Evolutionary conservation across 2,797 vertebrate species (phyloP).

Genomic region (Natrix natrix): DNA sequence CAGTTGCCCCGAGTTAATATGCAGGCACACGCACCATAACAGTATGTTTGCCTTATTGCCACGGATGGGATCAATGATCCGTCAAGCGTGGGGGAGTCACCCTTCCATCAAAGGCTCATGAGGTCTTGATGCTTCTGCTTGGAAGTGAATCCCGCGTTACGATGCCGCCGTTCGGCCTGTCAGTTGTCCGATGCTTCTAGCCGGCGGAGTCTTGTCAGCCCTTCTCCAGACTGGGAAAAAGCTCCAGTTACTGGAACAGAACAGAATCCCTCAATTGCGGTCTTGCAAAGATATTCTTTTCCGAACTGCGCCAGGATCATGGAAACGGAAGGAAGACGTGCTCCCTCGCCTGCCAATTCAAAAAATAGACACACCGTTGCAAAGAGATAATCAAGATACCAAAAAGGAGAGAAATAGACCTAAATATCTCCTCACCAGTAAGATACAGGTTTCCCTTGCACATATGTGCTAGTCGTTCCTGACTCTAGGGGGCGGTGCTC

Average conservation of each 20-base stretch:
- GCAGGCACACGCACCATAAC: not conserved
- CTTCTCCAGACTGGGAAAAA: not conserved
- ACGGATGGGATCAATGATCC: conserved; percentile 18
- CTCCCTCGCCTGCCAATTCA: not conserved
- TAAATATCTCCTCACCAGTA: not conserved
- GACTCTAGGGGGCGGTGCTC: too few species aligned
- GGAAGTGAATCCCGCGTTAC: not conserved
- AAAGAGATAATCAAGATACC: not conserved
- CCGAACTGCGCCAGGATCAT: not conserved
- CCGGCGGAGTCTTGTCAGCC: not conserved
- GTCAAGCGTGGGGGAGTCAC: not conserved
- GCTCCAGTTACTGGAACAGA: not conserved
- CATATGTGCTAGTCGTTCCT: too few species aligned
- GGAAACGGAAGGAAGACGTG: not conserved
- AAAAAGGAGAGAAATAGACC: not conserved
- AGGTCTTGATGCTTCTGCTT: not conserved
- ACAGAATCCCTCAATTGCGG: not conserved
- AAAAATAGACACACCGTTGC: not conserved
- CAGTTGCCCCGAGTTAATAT: not conserved
- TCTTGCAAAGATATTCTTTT: not conserved
- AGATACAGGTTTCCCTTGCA: too few species aligned
- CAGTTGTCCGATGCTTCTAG: not conserved
- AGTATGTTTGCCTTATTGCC: not conserved
- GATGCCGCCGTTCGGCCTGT: conserved; percentile 13
- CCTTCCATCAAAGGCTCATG: not conserved